Conservation (phyloP, 1,140 invertebrate genomes). For the Pseudobourletiella spinata region DNA sequence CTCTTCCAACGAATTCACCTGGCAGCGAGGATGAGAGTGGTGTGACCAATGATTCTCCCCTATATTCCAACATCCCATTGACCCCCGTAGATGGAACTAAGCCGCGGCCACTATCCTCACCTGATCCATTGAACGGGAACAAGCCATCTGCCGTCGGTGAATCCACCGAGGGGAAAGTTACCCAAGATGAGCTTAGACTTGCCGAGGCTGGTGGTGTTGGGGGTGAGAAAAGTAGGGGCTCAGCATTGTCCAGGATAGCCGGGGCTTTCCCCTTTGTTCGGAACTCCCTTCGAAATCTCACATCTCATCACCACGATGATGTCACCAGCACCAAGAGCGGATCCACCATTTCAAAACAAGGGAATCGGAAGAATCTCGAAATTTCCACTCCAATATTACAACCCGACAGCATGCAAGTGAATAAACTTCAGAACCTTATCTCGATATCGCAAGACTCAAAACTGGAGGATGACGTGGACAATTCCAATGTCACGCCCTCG, state of each 20-base stretch:
- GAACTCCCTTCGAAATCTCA: constrained; percentile 19
- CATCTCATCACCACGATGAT: background rate
- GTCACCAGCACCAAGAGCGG: background rate
- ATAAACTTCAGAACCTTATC: background rate
- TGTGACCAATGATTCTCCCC: constrained; percentile 20
- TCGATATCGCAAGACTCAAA: background rate
- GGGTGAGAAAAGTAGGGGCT: background rate
- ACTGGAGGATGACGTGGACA: background rate
- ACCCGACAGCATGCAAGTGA: background rate
- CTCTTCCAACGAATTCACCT: constrained; percentile 17
- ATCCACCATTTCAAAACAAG: background rate
- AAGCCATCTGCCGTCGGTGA: background rate
- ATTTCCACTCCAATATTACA: constrained; percentile 34
- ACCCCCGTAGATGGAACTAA: background rate
- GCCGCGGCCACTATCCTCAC: constrained; percentile 44
- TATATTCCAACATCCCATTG: constrained; percentile 17
- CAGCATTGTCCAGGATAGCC: constrained; percentile 25
- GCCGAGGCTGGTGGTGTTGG: background rate
- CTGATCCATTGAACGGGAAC: constrained; percentile 39
- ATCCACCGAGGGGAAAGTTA: background rate
- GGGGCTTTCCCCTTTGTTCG: constrained; percentile 30
- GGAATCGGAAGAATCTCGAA: constrained; percentile 21
- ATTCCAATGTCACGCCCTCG: background rate
- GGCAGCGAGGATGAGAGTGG: constrained; percentile 17
- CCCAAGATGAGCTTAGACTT: no score